Conservation (phyloP, 2,113 vertebrate genomes). For the Daphoenositta chrysoptera region DNA sequence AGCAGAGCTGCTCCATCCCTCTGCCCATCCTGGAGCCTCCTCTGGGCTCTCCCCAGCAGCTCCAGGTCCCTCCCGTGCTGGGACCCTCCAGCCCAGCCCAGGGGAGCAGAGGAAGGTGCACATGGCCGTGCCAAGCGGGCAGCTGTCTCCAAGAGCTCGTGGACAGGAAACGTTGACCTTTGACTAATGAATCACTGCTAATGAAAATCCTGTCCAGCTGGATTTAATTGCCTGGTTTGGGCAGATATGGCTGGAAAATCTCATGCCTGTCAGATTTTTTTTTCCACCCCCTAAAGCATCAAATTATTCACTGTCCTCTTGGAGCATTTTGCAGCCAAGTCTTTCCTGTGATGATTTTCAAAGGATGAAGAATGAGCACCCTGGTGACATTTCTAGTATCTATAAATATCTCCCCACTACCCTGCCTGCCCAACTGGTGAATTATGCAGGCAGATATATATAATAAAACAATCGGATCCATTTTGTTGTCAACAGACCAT, state of each 20-base stretch:
- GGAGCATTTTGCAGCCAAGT: conserved; percentile 18
- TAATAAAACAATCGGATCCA: conserved; percentile 38
- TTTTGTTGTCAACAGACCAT: conserved; percentile 22
- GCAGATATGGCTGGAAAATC: neutral
- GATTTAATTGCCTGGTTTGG: neutral
- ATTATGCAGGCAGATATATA: conserved; percentile 50
- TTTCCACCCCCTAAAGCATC: neutral
- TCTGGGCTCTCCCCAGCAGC: neutral
- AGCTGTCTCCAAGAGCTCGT: neutral
- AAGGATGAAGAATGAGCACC: conserved; percentile 46
- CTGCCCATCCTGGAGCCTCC: neutral
- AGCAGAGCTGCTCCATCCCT: neutral
- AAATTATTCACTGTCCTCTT: neutral
- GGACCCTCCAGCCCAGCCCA: neutral
- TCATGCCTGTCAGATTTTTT: neutral
- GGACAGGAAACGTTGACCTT: neutral
- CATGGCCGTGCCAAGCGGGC: neutral
- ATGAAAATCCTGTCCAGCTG: neutral
- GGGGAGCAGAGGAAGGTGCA: neutral
- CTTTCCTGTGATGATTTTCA: conserved; percentile 29
- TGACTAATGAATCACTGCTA: neutral
- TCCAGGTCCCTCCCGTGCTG: neutral
- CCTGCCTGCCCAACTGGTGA: conserved; percentile 32
- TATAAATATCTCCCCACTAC: conserved; percentile 50
- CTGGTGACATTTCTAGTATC: conserved; percentile 53